Conservation (phyloP, 2,797 vertebrate genomes). For the Pyrrhura leucotis region DNA sequence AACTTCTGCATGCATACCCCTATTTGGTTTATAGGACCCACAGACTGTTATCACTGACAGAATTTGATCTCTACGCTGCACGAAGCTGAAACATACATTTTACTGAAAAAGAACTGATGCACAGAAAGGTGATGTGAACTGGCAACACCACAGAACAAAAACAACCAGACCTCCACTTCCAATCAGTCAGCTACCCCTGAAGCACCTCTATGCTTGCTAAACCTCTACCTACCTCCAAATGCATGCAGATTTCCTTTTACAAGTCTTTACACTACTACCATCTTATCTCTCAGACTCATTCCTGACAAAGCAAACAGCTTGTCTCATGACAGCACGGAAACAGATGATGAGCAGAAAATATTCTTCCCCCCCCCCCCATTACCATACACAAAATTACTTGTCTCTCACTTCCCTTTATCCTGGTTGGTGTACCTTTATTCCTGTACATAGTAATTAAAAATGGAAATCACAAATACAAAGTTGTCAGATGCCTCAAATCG, state of each 20-base stretch:
- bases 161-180: neutral
- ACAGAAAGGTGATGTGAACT: neutral
- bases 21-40: neutral
- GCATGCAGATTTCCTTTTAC: neutral
- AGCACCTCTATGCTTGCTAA: too few relatives aligned
- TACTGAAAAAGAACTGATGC: neutral
- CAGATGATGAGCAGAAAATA: neutral
- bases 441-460: neutral
- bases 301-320: neutral
- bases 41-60: neutral
- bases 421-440: neutral
- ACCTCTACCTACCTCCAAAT: neutral
- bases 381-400: neutral
- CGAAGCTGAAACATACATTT: accelerated
- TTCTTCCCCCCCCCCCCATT: accelerated
- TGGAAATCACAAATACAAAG: neutral
- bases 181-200: neutral
- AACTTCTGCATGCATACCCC: too few relatives aligned
- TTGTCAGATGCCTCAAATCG: neutral
- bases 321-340: neutral
- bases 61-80: neutral
- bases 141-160: neutral
- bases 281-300: neutral
- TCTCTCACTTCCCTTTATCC: neutral
- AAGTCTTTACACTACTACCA: neutral